phyloP scores from a whole-genome alignment of 2,113 vertebrate genomes.

The Nycticebus coucang region DNA sequence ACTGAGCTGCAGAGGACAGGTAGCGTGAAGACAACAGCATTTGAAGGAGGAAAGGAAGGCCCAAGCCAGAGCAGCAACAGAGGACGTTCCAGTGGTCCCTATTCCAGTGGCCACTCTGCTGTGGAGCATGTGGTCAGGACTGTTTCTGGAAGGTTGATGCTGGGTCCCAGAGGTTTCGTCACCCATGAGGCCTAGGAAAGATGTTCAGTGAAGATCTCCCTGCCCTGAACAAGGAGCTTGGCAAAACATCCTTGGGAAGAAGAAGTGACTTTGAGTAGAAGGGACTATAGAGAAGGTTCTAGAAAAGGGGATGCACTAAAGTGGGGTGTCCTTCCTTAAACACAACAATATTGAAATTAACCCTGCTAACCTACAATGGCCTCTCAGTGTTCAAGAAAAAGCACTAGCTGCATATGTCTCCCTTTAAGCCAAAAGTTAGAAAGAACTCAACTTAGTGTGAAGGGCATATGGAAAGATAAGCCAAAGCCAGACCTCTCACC shows the following conservation, averaged over 20 bases:
- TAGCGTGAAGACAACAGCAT: background rate
- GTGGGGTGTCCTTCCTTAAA: background rate
- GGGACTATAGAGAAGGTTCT: background rate
- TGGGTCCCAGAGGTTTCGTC: background rate
- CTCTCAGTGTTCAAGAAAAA: background rate
- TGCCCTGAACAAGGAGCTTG: background rate
- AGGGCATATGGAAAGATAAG: background rate
- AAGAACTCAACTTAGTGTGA: background rate
- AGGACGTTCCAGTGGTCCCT: background rate
- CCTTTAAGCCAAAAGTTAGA: background rate
- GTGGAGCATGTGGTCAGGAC: background rate
- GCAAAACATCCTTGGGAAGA: background rate
- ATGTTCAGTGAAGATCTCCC: no score
- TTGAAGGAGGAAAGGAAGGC: background rate
- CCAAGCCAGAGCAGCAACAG: background rate
- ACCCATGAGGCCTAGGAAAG: background rate
- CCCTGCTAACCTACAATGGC: background rate
- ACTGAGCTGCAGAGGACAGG: background rate
- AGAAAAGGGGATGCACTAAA: background rate
- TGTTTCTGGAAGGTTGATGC: background rate
- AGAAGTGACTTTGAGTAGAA: background rate
- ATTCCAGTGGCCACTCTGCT: background rate
- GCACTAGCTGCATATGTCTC: background rate
- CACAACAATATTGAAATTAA: background rate
- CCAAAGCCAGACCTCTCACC: background rate